These are phyloP conservation scores for Palaemon carinicauda DNA, from an alignment of 1,140 invertebrate species.

Conservation along the genomic window DNA sequence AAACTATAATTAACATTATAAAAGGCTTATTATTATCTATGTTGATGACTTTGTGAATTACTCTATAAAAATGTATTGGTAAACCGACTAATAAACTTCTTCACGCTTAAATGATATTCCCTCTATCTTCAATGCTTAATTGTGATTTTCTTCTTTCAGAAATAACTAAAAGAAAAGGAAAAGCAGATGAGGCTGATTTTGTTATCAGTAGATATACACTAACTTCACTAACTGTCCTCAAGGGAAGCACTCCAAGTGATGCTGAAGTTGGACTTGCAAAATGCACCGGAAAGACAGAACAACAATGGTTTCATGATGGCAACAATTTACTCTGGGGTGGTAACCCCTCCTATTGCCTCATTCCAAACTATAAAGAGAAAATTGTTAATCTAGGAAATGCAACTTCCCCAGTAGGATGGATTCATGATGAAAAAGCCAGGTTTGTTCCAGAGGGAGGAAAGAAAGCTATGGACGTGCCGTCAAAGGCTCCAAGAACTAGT, in stretches of 20 bases:
- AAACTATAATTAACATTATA: too few relatives aligned
- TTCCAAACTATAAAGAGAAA: neutral
- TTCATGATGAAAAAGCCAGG: neutral
- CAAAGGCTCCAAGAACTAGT: neutral
- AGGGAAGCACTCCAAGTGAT: neutral
- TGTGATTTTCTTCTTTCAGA: too few relatives aligned
- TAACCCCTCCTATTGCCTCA: neutral
- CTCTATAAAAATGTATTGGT: too few relatives aligned
- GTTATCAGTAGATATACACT: neutral
- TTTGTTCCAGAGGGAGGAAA: neutral
- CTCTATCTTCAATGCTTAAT: too few relatives aligned
- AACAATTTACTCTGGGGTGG: neutral
- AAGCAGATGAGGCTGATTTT: neutral
- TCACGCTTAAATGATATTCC: too few relatives aligned
- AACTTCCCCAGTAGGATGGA: neutral
- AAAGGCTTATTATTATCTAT: too few relatives aligned
- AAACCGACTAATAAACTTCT: too few relatives aligned
- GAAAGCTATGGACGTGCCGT: neutral
- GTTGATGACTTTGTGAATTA: too few relatives aligned
- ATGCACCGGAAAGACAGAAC: neutral
- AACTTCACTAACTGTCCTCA: neutral
- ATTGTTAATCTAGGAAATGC: neutral
- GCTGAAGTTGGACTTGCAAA: neutral
- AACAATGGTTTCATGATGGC: neutral
- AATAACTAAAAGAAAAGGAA: too few relatives aligned